These are phyloP conservation scores for Passer domesticus DNA, from an alignment of 2,113 vertebrate genomes.

Conservation along the genomic window DNA sequence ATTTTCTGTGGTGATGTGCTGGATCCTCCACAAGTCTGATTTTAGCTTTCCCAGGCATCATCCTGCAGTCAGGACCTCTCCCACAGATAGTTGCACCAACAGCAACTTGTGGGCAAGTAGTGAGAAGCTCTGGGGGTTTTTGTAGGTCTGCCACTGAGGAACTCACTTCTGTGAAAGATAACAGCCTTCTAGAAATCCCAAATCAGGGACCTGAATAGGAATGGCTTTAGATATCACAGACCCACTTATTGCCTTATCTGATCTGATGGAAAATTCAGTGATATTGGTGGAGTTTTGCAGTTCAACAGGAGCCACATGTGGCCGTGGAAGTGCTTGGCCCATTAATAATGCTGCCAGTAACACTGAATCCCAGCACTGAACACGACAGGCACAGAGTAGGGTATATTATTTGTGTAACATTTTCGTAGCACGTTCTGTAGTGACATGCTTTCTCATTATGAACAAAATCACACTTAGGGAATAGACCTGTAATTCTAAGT, in stretches of 20 bases:
- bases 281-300: background rate
- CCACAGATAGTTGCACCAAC: background rate
- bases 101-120: background rate
- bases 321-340: background rate
- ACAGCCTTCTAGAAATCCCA: background rate
- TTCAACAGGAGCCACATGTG: background rate
- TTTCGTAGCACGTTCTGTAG: background rate
- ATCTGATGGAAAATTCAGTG: background rate
- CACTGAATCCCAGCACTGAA: background rate
- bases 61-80: background rate
- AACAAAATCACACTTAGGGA: background rate
- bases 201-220: background rate
- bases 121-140: background rate
- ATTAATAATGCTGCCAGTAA: background rate
- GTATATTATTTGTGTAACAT: background rate
- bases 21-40: background rate
- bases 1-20: background rate
- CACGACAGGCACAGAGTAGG: fast-evolving
- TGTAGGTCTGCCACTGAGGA: background rate
- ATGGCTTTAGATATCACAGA: background rate
- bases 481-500: background rate
- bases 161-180: background rate
- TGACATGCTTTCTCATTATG: background rate
- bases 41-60: background rate
- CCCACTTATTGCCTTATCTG: background rate